Base-by-base conservation (phyloP, 2,888 invertebrate genomes). In the Venustoraphidia nigricollis region DNA sequence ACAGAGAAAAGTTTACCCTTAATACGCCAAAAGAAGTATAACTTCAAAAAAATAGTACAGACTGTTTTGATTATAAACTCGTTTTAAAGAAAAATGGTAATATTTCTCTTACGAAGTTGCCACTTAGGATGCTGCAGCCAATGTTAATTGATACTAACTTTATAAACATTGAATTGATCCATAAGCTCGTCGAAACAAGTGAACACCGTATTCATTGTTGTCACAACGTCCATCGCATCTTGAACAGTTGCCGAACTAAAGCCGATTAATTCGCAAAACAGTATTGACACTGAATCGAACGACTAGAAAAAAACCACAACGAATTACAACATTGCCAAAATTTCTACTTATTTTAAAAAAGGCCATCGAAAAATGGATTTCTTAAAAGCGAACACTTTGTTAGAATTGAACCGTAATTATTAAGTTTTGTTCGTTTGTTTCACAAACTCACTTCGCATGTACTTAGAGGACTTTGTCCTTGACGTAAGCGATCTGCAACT, bases 151-250 rank as follows among this genome's bases (percentile, higher is more conserved):
- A 47, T 46, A 48, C 54, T 58, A 59, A 87, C 88, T 79, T 93
- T 93, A 62, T 92, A 93, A 2, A 91, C 90, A 49, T 86, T 75
- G 55, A 86, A 88, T 36, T 81, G 76, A 58, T 92, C 89, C 59
- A 90, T 81, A 43, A 91, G 73, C 34, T 83, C 72, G 64, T 93
- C 93, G 56, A 92, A 86, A 54, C 82, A 80, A 1, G 85, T 83
- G 68, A 87, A 92, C 0, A 90, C 84, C 2, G 82, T 81, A 62
- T 93, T 93, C 72, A 93, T 83, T 38, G 84, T 84, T 8, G 79
- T 78, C 0, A 91, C 89, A 0, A 88, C 79, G 56, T 85, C 83
- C 87, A 86, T 82, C 1, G 76, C 77, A 41, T 73, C 73, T 51
- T 77, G 70, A 8, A 75, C 70, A 1, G 76, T 73, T 13, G 74